phyloP scores from a whole-genome alignment of 2,797 vertebrate genomes.

The Sebastes minor region DNA sequence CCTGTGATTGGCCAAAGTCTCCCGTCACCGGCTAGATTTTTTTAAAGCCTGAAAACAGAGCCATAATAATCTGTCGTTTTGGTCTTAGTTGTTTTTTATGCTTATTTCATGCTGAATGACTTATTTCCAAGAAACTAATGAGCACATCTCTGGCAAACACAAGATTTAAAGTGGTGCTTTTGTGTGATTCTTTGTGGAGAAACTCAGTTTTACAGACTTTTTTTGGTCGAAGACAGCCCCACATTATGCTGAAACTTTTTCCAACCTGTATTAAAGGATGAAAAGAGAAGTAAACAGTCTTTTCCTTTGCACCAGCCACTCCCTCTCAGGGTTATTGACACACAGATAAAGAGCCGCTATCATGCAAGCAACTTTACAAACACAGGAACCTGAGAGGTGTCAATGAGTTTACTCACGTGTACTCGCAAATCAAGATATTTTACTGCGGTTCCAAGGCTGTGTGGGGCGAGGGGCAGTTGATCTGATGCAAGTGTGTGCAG shows the following conservation, averaged over 20 bases:
- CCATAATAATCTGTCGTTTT: no score
- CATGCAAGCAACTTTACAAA: conserved; percentile 29
- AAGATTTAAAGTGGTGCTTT: no score
- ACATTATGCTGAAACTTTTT: not conserved
- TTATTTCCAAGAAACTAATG: no score
- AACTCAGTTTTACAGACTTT: no score
- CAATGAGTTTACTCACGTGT: conserved; percentile 11
- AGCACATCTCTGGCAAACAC: no score
- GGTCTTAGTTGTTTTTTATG: no score
- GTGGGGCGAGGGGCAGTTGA: not conserved
- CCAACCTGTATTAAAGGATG: not conserved
- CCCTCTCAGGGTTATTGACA: conserved; percentile 48
- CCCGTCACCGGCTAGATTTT: no score
- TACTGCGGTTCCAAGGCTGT: not conserved
- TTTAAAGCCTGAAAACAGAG: no score
- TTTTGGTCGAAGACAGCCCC: no score
- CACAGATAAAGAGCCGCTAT: conserved; percentile 42
- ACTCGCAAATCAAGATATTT: not conserved
- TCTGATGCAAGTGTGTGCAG: not conserved
- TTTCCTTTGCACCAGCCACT: conserved; percentile 27
- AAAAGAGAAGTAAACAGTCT: not conserved
- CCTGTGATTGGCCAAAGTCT: no score
- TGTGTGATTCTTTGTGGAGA: no score
- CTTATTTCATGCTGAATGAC: no score
- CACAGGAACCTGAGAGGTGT: conserved; percentile 27